Percentiles rank a stretch among this genome's conserved stretches.
Evolutionary conservation across 2,888 invertebrate genomes (phyloP).

Genomic region (Leptothorax acervorum): DNA sequence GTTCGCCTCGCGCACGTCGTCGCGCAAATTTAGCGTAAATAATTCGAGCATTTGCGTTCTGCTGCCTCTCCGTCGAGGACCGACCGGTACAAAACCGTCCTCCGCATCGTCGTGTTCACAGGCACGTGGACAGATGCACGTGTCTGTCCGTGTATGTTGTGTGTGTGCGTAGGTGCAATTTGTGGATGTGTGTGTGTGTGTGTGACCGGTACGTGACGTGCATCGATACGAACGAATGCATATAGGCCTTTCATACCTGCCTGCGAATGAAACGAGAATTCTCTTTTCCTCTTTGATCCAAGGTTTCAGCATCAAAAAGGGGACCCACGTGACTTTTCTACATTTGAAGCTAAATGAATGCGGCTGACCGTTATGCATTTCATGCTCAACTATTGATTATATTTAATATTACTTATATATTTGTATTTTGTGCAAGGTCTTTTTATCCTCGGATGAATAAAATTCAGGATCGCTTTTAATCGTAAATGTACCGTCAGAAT

Average conservation of each 20-base stretch:
- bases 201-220: conserved; percentile 40
- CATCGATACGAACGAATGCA: conserved; percentile 48
- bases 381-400: neutral
- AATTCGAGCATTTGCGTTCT: conserved; percentile 78
- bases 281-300: conserved; percentile 2
- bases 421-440: neutral
- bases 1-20: conserved; percentile 60
- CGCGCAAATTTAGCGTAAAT: conserved; percentile 83
- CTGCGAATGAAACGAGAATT: neutral
- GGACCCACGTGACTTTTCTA: no score
- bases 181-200: neutral
- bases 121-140: neutral
- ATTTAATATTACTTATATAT: neutral
- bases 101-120: conserved; percentile 1
- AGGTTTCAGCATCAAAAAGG: neutral
- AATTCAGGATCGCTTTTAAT: conserved; percentile 9
- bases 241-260: conserved; percentile 35
- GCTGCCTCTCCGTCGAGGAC: conserved; percentile 42
- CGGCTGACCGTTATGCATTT: conserved; percentile 1
- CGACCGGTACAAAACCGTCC: conserved; percentile 47
- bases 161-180: conserved; percentile 19
- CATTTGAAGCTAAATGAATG: conserved; percentile 14
- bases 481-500: neutral
- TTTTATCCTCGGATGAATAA: neutral
- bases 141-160: conserved; percentile 22